Conservation (phyloP, 2,888 invertebrate species). For the Aproaerema taeniolella region DNA sequence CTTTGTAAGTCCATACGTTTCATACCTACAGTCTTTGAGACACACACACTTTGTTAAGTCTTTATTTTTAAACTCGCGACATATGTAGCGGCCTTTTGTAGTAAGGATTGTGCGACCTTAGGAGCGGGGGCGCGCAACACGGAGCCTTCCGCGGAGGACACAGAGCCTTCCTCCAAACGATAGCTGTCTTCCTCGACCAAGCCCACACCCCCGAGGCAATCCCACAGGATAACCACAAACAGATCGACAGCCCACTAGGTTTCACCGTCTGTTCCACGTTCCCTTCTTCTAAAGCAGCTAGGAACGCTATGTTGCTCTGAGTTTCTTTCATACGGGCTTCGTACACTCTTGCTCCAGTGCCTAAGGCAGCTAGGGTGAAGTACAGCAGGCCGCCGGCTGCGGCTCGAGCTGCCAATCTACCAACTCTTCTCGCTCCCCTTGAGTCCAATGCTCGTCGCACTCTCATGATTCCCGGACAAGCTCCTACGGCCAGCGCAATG, state of each 20-base stretch:
- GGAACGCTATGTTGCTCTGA: slow-evolving; percentile 55
- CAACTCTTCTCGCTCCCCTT: slow-evolving; percentile 82
- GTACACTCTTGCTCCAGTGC: slow-evolving; percentile 83
- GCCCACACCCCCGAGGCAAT: slow-evolving; percentile 81
- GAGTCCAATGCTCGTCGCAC: slow-evolving; percentile 79
- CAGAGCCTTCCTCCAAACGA: slow-evolving; percentile 75
- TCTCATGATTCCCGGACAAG: slow-evolving; percentile 85
- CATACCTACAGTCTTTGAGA: slow-evolving; percentile 14
- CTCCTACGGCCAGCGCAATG: slow-evolving; percentile 83
- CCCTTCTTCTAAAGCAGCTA: slow-evolving; percentile 68
- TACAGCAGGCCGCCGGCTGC: slow-evolving; percentile 88
- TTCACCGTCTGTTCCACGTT: slow-evolving; percentile 35
- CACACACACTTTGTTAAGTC: slow-evolving; percentile 13
- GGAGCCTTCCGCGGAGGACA: slow-evolving; percentile 64
- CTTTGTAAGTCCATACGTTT: slow-evolving; percentile 27
- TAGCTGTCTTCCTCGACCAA: slow-evolving; percentile 78
- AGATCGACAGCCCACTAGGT: slow-evolving; percentile 52
- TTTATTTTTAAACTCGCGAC: slow-evolving; percentile 53
- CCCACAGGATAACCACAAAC: slow-evolving; percentile 78
- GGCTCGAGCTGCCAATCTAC: slow-evolving; percentile 85
- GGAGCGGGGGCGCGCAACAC: slow-evolving; percentile 53
- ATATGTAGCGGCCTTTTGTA: slow-evolving; percentile 65
- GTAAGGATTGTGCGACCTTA: slow-evolving; percentile 52
- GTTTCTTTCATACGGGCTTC: slow-evolving; percentile 73
- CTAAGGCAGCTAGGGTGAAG: slow-evolving; percentile 82